phyloP scores from a whole-genome alignment of 92 coral and sea anemone species.

The Palythoa caribaeorum region DNA sequence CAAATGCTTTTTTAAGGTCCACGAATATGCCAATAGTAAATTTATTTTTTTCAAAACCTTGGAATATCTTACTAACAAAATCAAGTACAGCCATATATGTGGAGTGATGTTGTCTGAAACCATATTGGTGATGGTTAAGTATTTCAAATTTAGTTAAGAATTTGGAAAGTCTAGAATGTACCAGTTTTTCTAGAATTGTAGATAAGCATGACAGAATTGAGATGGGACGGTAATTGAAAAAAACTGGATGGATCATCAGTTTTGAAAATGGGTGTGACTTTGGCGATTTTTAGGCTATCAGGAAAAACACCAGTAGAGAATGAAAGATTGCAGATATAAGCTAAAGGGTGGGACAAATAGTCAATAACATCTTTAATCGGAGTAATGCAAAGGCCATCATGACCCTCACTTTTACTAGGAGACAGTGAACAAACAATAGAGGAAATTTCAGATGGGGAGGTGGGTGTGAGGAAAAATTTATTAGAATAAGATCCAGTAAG shows the following conservation, averaged over 20 bases:
- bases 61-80: too few species aligned
- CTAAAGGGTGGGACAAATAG: conserved; percentile 32
- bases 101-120: too few species aligned
- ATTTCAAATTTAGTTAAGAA: too few species aligned
- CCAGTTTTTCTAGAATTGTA: conserved; percentile 41
- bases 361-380: conserved; percentile 43
- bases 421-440: conserved; percentile 7
- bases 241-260: conserved; percentile 39
- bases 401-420: conserved; percentile 34
- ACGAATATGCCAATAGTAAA: too few species aligned
- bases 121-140: too few species aligned
- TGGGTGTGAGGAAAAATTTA: conserved; percentile 15
- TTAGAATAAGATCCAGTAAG: conserved; percentile 30
- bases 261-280: conserved; percentile 33
- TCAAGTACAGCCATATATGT: too few species aligned
- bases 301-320: conserved; percentile 39
- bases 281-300: conserved; percentile 51
- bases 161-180: too few species aligned
- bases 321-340: conserved; percentile 19
- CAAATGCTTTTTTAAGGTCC: too few species aligned
- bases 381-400: conserved; percentile 44
- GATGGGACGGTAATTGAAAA: conserved; percentile 52
- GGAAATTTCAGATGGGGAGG: conserved; percentile 29
- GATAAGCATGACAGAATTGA: too few species aligned
- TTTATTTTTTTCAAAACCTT: conserved; percentile 26